phyloP scores from a whole-genome alignment of 2,113 vertebrate species.

The Laterallus jamaicensis region DNA sequence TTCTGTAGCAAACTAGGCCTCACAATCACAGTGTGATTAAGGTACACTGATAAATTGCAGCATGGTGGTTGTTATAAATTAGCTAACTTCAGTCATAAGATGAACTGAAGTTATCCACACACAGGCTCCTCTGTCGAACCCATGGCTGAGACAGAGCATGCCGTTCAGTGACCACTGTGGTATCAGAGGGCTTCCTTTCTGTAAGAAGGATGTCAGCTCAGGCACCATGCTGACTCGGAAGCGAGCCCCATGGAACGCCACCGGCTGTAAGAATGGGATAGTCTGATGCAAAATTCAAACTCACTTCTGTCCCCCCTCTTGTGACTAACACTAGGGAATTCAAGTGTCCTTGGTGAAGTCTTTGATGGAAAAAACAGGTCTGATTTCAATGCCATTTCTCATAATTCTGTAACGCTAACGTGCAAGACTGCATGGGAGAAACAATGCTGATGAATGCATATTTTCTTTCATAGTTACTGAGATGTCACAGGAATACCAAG shows the following conservation, averaged over 20 bases:
- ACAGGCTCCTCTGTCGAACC: neutral
- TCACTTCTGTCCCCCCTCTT: neutral
- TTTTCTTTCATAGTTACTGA: constrained; percentile 12
- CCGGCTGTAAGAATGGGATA: neutral
- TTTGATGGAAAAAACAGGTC: neutral
- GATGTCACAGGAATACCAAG: constrained; percentile 54
- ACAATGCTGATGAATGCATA: neutral
- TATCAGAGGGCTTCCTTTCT: neutral
- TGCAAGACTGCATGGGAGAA: constrained; percentile 17
- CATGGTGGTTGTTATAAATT: neutral
- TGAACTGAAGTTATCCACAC: neutral
- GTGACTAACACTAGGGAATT: neutral
- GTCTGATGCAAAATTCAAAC: neutral
- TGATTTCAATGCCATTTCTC: neutral
- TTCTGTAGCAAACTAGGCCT: neutral
- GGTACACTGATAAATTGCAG: neutral
- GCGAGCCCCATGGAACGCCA: neutral
- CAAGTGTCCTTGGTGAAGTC: neutral
- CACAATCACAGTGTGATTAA: neutral
- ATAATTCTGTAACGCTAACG: neutral
- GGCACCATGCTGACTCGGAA: neutral
- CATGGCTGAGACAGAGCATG: neutral
- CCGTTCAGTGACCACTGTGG: neutral
- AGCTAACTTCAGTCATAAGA: neutral
- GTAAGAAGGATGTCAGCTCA: neutral